Percentiles rank a stretch among this genome's conserved stretches.
These are phyloP conservation scores for Bedellia somnulentella DNA, from an alignment of 2,888 invertebrate species.

Conservation along the genomic window DNA sequence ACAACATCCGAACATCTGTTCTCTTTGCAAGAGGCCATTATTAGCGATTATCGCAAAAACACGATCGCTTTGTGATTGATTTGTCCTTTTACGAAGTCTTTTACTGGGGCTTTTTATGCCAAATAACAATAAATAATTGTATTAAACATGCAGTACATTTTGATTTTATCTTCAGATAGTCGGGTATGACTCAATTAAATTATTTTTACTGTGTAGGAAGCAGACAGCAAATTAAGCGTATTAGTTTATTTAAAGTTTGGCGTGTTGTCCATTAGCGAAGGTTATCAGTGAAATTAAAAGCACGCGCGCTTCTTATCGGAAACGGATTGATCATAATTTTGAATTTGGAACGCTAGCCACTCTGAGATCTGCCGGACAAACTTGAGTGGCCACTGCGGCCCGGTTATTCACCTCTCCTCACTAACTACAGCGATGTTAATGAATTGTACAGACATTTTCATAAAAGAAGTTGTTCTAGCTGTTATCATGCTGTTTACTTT, in stretches of 20 bases:
- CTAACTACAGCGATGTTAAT: constrained; percentile 39
- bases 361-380: constrained; percentile 17
- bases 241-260: constrained; percentile 27
- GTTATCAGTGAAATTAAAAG: constrained; percentile 49
- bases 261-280: constrained; percentile 29
- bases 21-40: constrained; percentile 31
- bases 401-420: constrained; percentile 54
- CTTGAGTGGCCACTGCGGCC: constrained; percentile 18
- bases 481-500: too few relatives aligned
- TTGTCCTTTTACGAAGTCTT: constrained; percentile 16
- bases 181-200: too few relatives aligned
- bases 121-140: too few relatives aligned
- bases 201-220: too few relatives aligned
- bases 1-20: constrained; percentile 52
- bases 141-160: too few relatives aligned
- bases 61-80: constrained; percentile 21
- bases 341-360: constrained; percentile 24
- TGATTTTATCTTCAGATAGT: too few relatives aligned
- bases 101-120: too few relatives aligned
- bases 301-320: constrained; percentile 31
- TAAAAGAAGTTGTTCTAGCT: too few relatives aligned
- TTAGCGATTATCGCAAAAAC: constrained; percentile 43
- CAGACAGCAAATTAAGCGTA: constrained; percentile 20
- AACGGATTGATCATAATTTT: constrained; percentile 40
- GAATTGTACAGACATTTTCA: constrained; percentile 36